A percentile compares a stretch with the other conserved stretches of the same genome.
Conservation (phyloP, 1,140 invertebrate genomes). For the Prorops nasuta region DNA sequence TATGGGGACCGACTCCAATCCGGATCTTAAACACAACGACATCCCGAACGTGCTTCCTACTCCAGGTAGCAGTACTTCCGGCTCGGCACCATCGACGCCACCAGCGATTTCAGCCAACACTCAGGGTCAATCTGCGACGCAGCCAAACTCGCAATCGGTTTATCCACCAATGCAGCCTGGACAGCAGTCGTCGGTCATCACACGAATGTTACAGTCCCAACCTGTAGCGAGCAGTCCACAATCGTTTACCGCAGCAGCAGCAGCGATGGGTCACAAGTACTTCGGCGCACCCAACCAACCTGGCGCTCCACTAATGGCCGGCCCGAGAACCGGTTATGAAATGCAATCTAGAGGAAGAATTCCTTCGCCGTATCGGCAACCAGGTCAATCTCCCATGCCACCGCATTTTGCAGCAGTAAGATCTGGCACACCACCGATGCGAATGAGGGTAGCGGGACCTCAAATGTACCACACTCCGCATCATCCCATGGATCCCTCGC, state of each 20-base stretch:
- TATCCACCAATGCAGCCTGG: conserved; percentile 46
- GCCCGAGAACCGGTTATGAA: conserved; percentile 46
- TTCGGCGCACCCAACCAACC: conserved; percentile 42
- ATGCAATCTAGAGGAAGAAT: conserved; percentile 49
- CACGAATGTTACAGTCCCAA: conserved; percentile 62
- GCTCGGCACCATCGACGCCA: conserved; percentile 51
- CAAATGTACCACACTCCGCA: conserved; percentile 56
- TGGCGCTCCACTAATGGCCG: conserved; percentile 40
- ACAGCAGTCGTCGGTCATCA: conserved; percentile 65
- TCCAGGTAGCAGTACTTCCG: conserved; percentile 51
- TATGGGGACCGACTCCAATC: conserved; percentile 43
- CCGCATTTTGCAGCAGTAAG: conserved; percentile 50
- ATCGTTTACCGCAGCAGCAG: conserved; percentile 50
- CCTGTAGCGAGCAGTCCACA: conserved; percentile 47
- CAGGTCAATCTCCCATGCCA: conserved; percentile 43
- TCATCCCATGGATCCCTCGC: conserved; percentile 60
- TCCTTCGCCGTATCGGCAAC: conserved; percentile 51
- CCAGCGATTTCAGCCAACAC: conserved; percentile 31
- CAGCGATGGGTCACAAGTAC: conserved; percentile 55
- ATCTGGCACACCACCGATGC: conserved; percentile 49
- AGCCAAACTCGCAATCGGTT: conserved; percentile 36
- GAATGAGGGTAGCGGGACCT: conserved; percentile 46
- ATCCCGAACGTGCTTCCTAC: conserved; percentile 46
- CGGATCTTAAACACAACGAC: conserved; percentile 41
- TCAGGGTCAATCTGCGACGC: conserved; percentile 33